Base-by-base conservation (phyloP, 2,797 vertebrate genomes). In the Poecilia gillii region DNA sequence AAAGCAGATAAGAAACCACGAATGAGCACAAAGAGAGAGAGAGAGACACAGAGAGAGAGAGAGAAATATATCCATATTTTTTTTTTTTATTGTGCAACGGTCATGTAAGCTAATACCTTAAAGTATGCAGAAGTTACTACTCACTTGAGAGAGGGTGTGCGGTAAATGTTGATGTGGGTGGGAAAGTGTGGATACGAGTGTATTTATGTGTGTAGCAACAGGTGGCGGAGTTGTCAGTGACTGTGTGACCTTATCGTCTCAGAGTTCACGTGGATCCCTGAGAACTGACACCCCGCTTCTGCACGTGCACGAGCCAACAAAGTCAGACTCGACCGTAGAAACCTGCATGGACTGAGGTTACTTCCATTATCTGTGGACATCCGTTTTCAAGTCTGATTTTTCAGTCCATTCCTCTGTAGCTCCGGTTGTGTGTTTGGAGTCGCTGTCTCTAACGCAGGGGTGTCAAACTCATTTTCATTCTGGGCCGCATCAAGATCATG, bases 201-300 rank as follows among this genome's bases (percentile, higher is more conserved):
- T 78, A 72, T 73, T 62, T 77, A 70, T 80, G 76, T 73, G 80
- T 66, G 79, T 80, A 78, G 85, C 75, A 91, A 93, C 90, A 92
- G 92, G 92, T 92, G 92, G 93, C 79, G 86, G 88, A 87, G 89
- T 88, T 90, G 90, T 92, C 88, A 92, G 87, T 75, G 70, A 85
- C 78, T 83, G 81, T 86, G 87, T 91, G 91, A 93, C 90, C 92
- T 87, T 84, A 83, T 77, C 79, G 84, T 90, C 82, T 87, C 85
- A 91, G 91, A 91, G 91, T 92, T 92, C 92, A 92, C 81, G 77
- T 53, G 12, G 88, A 89, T 86, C 84, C 85, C 74, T 85, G 85
- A 88, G 92, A 88, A 83, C 55, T 79, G 75, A 70, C 79, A 73
- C 77, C 83, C 73, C 28, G 1, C 43, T 41, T 28, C 75, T 76